A percentile compares a stretch with the other conserved stretches of the same genome.
Conservation (phyloP, 2,113 vertebrate genomes). For the Zingel zingel region DNA sequence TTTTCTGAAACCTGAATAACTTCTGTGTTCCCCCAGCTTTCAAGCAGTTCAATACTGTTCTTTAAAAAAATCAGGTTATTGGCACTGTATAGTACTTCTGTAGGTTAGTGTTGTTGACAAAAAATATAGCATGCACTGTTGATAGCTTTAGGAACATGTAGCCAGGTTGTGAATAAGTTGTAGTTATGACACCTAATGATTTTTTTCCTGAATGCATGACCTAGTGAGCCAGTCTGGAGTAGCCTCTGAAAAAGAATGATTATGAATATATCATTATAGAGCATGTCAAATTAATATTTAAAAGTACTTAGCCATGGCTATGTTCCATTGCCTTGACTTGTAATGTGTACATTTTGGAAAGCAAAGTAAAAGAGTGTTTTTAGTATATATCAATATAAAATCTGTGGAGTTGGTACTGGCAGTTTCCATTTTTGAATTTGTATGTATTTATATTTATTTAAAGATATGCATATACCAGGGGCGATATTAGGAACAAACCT, state of each 20-base stretch:
- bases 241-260: neutral
- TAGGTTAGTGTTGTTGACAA: conserved; percentile 5
- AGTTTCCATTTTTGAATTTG: neutral
- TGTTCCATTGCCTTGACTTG: neutral
- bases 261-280: neutral
- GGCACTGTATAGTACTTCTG: conserved; percentile 1
- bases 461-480: neutral
- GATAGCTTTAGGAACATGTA: neutral
- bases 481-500: too few species aligned
- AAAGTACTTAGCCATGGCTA: neutral
- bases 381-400: neutral
- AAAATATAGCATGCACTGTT: neutral
- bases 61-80: conserved; percentile 19
- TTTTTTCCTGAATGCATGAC: neutral
- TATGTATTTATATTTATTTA: neutral
- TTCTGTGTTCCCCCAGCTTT: conserved; percentile 40
- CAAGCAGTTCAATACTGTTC: conserved; percentile 28
- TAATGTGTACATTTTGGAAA: neutral
- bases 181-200: neutral
- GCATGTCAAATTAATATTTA: conserved; percentile 1
- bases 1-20: conserved; percentile 44
- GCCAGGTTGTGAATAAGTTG: neutral
- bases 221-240: neutral
- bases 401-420: neutral
- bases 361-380: neutral